Evolutionary conservation across 2,113 vertebrate genomes (phyloP).

Genomic region (Microcebus jonahi): DNA sequence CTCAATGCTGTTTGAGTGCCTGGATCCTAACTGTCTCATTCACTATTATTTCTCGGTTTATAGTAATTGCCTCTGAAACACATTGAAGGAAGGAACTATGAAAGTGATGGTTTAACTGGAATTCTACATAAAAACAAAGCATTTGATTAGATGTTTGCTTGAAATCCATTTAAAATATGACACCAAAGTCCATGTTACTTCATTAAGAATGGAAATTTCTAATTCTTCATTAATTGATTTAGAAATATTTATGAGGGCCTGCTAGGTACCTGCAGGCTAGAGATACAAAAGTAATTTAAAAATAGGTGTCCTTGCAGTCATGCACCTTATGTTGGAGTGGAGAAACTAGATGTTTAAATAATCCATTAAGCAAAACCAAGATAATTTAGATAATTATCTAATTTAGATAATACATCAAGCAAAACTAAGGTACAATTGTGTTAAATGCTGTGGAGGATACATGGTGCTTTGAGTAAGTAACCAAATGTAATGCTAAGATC

Average conservation of each 20-base stretch:
- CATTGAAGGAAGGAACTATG: neutral
- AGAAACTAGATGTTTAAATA: neutral
- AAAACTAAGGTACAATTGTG: neutral
- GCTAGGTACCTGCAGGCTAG: neutral
- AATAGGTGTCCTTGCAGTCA: neutral
- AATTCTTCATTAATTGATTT: neutral
- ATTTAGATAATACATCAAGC: neutral
- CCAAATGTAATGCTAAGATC: neutral
- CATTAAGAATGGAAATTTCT: constrained; percentile 21
- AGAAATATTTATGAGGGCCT: neutral
- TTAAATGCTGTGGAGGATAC: neutral
- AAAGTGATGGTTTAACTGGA: neutral
- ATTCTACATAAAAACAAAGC: neutral
- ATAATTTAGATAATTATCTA: neutral
- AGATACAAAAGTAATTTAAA: neutral
- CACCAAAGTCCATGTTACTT: neutral
- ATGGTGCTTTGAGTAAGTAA: neutral
- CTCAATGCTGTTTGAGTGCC: neutral
- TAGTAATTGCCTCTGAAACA: neutral
- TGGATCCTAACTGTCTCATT: neutral
- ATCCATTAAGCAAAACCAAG: neutral
- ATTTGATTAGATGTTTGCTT: neutral
- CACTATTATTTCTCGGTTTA: neutral
- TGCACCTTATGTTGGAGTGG: neutral
- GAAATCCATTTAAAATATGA: neutral